Base-by-base conservation (phyloP, 2,113 vertebrate species). In the Archocentrus centrarchus region DNA sequence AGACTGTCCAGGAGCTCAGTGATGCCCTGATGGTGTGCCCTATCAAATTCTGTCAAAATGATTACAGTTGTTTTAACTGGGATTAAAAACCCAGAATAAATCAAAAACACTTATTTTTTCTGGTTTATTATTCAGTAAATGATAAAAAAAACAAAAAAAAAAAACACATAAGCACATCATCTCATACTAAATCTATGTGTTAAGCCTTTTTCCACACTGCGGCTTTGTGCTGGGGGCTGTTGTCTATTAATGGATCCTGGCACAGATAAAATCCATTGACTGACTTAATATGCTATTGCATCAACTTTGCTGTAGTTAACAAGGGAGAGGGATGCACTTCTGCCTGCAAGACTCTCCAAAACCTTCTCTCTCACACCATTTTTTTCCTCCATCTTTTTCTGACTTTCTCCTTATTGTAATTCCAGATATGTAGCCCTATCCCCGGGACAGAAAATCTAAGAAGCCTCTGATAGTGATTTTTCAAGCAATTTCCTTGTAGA, bases 211-310 rank as follows among this genome's bases (percentile, higher is more conserved):
- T 41, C 75, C 2, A 6, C 53, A 11, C 75, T 80, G 80, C 73
- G 70, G 79, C 63, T 81, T 47, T 30, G 53, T 53, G 86, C 89
- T 79, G 75, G 79, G 3, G 90, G 90, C 80, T 83, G 77, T 83
- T 77, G 83, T 89, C 88, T 77, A 81, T 88, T 87, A 85, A 90
- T 89, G 83, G 88, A 92, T 87, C 58, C 50, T 58, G 81, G 84
- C 92, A 75, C 80, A 89, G 84, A 89, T 91, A 66, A 89, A 84
- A 81, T 84, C 62, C 82, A 88, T 81, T 81, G 86, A 93, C 90
- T 77, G 79, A 89, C 83, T 91, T 88, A 92, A 90, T 84, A 80
- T 66, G 83, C 84, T 58, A 85, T 93, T 94, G 93, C 92, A 89
- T 93, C 92, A 93, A 89, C 91, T 84, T 35, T 64, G 75, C 81